Evolutionary conservation across 2,113 vertebrate species (phyloP).

Genomic region (Anseranas semipalmata): DNA sequence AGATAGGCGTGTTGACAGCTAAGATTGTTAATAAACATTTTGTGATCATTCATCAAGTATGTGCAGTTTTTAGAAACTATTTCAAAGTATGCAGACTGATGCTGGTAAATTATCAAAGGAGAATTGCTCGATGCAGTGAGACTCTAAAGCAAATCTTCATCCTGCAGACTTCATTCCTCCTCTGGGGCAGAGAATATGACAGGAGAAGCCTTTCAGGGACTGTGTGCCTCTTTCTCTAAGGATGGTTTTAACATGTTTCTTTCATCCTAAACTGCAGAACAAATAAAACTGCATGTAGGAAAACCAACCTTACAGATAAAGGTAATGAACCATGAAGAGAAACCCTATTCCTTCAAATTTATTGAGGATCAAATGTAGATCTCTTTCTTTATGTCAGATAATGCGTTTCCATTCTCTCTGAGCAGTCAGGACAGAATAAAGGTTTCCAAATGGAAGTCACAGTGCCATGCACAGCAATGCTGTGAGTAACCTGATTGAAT

Average conservation of each 20-base stretch:
- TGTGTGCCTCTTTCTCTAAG: neutral
- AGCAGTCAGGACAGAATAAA: neutral
- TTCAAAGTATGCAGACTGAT: neutral
- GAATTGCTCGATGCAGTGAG: rapidly evolving
- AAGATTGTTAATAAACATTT: neutral
- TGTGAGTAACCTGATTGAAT: neutral
- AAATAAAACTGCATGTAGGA: neutral
- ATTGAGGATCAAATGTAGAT: slow-evolving; percentile 44
- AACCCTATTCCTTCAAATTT: slow-evolving; percentile 40
- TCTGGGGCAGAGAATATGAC: neutral
- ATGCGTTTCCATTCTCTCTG: slow-evolving; percentile 8
- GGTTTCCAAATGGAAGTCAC: neutral
- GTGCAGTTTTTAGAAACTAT: neutral
- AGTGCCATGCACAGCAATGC: neutral
- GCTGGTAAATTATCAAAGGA: neutral
- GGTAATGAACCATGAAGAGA: neutral
- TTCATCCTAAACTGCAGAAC: slow-evolving; percentile 20
- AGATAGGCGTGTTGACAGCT: neutral
- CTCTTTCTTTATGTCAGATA: slow-evolving; percentile 21
- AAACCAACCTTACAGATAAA: slow-evolving; percentile 24
- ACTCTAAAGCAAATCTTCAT: neutral
- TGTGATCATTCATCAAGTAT: neutral
- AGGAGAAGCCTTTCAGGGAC: neutral
- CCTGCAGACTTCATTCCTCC: neutral
- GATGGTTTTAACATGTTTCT: slow-evolving; percentile 9